A percentile compares a stretch with the other conserved stretches of the same genome.
These are phyloP conservation scores for Centropus bengalensis DNA, from an alignment of 2,113 vertebrate genomes.

Conservation along the genomic window DNA sequence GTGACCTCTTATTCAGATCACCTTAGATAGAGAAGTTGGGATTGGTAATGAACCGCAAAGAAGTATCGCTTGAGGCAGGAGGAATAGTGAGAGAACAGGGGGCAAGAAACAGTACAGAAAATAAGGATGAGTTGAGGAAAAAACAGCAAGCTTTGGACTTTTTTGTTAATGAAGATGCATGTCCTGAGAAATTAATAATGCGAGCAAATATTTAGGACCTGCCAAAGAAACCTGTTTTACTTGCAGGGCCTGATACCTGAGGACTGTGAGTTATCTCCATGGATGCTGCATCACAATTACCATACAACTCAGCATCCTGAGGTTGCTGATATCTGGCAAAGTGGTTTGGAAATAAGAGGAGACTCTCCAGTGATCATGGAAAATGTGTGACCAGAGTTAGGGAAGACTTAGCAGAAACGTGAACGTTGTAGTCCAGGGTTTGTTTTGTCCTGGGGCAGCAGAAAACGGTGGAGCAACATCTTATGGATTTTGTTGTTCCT, in stretches of 20 bases:
- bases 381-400: not conserved
- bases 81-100: not conserved
- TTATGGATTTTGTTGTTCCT: not conserved
- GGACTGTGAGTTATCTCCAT: not conserved
- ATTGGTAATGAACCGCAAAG: not conserved
- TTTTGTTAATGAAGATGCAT: not conserved
- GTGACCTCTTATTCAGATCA: not conserved
- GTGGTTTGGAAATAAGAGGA: not conserved
- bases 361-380: not conserved
- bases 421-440: not conserved
- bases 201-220: not conserved
- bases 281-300: not conserved
- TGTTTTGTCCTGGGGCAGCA: not conserved
- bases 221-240: not conserved
- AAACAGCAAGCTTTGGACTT: not conserved
- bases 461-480: not conserved
- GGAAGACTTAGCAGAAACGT: not conserved
- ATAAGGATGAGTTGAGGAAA: not conserved
- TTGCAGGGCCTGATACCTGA: not conserved
- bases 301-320: not conserved
- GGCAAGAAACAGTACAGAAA: not conserved
- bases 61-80: not conserved
- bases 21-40: not conserved
- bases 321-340: not conserved
- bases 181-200: fast-evolving